These are phyloP conservation scores for Mycetomoellerius zeteki DNA, from an alignment of 1,140 invertebrate genomes.

Conservation along the genomic window DNA sequence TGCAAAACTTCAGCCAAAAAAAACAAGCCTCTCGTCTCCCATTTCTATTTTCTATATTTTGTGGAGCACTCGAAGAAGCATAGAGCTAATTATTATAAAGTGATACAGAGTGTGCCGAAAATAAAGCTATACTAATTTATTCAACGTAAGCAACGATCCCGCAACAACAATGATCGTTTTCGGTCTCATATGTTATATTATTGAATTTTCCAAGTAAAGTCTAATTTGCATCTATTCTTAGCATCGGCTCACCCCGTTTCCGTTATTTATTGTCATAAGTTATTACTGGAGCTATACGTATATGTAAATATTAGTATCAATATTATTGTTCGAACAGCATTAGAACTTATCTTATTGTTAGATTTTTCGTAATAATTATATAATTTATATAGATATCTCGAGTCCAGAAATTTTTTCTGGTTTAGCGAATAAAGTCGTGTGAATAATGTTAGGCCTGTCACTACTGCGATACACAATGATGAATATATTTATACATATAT, in stretches of 20 bases:
- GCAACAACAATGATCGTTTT: conserved; percentile 16
- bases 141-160: not conserved
- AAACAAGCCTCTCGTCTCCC: too few species aligned
- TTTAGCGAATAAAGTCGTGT: conserved; percentile 72
- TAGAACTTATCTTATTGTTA: conserved; percentile 86
- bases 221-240: not conserved
- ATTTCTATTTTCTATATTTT: not conserved
- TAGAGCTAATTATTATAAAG: conserved; percentile 71
- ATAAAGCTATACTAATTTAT: conserved; percentile 25
- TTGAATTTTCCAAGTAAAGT: conserved; percentile 11
- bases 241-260: conserved; percentile 45
- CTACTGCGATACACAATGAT: conserved; percentile 82
- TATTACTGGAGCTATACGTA: conserved; percentile 82
- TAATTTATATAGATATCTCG: conserved; percentile 66
- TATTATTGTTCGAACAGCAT: conserved; percentile 88
- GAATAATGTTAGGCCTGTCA: conserved; percentile 85
- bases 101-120: conserved; percentile 61
- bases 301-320: conserved; percentile 83
- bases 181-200: conserved; percentile 14
- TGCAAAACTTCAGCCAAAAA: too few species aligned
- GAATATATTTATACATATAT: conserved; percentile 71
- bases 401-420: conserved; percentile 55
- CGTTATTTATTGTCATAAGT: conserved; percentile 82
- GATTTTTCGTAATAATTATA: conserved; percentile 73
- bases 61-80: not conserved